These are phyloP conservation scores for Eucidaris tribuloides DNA, from an alignment of 35 echinoderm and acorn worm species.

Conservation along the genomic window DNA sequence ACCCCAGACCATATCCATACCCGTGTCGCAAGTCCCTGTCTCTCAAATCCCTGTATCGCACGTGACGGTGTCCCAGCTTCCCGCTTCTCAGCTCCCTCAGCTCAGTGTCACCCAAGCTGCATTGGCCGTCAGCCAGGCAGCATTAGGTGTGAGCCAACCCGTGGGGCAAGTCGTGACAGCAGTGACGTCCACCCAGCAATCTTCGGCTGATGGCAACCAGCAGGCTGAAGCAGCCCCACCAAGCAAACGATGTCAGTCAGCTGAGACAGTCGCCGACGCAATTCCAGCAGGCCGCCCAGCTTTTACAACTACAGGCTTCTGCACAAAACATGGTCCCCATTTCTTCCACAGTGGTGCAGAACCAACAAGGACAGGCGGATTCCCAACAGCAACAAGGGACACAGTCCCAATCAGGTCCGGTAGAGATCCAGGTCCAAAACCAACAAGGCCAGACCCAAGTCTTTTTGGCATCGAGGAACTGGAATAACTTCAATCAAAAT, in stretches of 20 bases:
- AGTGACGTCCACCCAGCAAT: not conserved
- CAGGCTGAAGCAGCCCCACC: constrained; percentile 12
- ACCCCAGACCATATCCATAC: constrained; percentile 62
- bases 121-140: constrained; percentile 17
- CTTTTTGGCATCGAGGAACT: constrained; percentile 1
- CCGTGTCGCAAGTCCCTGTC: constrained; percentile 53
- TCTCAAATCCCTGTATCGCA: constrained; percentile 64
- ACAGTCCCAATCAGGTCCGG: not conserved
- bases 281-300: constrained; percentile 56
- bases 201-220: constrained; percentile 1
- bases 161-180: constrained; percentile 45
- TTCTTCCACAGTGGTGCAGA: constrained; percentile 34
- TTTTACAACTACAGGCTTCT: constrained; percentile 37
- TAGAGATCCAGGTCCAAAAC: constrained; percentile 29
- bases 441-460: constrained; percentile 18
- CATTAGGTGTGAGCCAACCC: constrained; percentile 50
- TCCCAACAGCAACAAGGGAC: constrained; percentile 31
- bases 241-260: constrained; percentile 68
- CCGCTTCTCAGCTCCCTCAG: constrained; percentile 41
- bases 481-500: not conserved
- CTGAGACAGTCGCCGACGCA: constrained; percentile 51
- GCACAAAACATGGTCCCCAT: constrained; percentile 43
- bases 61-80: constrained; percentile 50
- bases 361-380: constrained; percentile 20
- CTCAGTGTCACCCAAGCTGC: constrained; percentile 17